Evolutionary conservation across 2,888 invertebrate species (phyloP), one percentile per base, ranked within the genome.

Genomic region (Drosophila multiciliata): DNA sequence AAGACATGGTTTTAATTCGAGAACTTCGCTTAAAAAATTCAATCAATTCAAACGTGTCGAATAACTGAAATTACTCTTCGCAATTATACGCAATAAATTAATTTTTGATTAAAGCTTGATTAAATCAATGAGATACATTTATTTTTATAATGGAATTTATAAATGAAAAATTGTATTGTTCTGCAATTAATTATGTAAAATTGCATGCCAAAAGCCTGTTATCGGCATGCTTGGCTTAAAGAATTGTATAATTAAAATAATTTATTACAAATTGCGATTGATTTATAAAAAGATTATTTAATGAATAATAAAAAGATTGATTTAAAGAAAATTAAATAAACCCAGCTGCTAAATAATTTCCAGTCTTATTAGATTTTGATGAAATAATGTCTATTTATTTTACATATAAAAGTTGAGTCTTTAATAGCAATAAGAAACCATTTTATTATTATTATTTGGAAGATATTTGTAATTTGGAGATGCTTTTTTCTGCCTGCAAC

Each of bases 1-100:
- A 62, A 38, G 23, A 23, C 42, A 50, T 64, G 58, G 45, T 58
- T 49, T 61, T 54, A 64, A 78, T 71, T 59, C 54, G 62, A 35
- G 15, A 1, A 11, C 9, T 17, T 20, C 6, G 6, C 33, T 36
- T 29, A 8, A 26, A 38, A 11, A 26, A 49, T 36, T 42, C 15
- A 32, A 57, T 20, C 55, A 68, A 38, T 49, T 33, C 33, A 26
- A 49, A 17, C 6, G 26, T 20, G 33, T 26, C 48, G 8, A 45
- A 7, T 3, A 23, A 68, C 36, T 33, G 45, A 33, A 52, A 57
- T 57, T 32, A 57, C 40, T 40, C 15, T 23, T 40, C 12, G 23
- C 17, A 6, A 17, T 23, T 54, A 8, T 2, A 11, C 5, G 17
- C 2, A 12, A 9, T 2, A 17, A 26, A 11, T 9, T 17, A 15